These are phyloP conservation scores for Balanococcus diminutus DNA, from an alignment of 2,888 invertebrate species.

Conservation along the genomic window DNA sequence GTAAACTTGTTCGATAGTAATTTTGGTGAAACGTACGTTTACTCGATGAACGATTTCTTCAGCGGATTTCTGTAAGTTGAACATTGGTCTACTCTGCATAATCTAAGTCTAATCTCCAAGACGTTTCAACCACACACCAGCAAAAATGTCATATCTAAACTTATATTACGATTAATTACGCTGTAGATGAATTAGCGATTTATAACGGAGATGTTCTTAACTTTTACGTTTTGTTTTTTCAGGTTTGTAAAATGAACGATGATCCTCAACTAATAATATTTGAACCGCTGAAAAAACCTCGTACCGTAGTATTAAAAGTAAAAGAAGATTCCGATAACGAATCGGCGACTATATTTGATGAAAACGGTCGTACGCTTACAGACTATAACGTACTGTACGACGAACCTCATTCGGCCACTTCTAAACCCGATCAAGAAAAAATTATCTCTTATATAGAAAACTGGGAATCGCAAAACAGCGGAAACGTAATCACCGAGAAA, in stretches of 20 bases:
- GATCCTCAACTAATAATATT: not conserved
- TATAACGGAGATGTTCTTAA: too few species aligned
- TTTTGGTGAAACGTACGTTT: not conserved
- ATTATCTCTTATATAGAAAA: not conserved
- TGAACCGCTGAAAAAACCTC: not conserved
- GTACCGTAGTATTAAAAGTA: not conserved
- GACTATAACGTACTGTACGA: not conserved
- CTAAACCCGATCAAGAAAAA: not conserved
- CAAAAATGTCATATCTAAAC: too few species aligned
- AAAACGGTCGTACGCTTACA: not conserved
- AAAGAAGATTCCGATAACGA: not conserved
- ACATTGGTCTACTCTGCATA: not conserved
- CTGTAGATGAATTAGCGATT: not conserved
- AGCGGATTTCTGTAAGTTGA: not conserved
- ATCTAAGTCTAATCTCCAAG: too few species aligned
- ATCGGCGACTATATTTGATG: not conserved
- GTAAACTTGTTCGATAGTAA: not conserved
- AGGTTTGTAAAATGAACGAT: constrained; percentile 31
- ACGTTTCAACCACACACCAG: too few species aligned
- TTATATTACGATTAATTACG: too few species aligned
- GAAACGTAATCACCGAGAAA: not conserved
- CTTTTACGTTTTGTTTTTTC: not conserved
- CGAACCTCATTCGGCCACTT: not conserved
- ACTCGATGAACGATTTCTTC: not conserved
- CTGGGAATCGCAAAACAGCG: constrained; percentile 13